These are phyloP conservation scores for Paratrypauchen microcephalus DNA, from an alignment of 2,797 vertebrate genomes.

Conservation along the genomic window DNA sequence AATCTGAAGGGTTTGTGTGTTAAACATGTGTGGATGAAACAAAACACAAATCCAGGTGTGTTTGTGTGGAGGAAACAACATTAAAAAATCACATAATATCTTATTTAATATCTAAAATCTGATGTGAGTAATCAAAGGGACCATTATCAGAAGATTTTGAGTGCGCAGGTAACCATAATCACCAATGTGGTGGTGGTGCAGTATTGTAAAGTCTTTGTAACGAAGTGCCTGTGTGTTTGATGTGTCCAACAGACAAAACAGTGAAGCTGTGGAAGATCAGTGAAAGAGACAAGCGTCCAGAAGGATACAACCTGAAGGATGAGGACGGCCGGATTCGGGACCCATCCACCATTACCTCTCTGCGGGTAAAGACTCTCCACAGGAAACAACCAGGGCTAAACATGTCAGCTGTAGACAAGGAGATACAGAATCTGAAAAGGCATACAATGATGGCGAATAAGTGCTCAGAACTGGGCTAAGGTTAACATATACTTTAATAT, in stretches of 20 bases:
- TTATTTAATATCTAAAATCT: too few species aligned
- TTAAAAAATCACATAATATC: too few species aligned
- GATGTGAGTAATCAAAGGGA: too few species aligned
- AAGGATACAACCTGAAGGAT: slow-evolving; percentile 98
- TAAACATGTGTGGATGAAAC: too few species aligned
- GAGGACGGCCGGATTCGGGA: slow-evolving; percentile 94
- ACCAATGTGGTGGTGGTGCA: not conserved
- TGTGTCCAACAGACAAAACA: slow-evolving; percentile 82
- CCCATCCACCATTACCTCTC: slow-evolving; percentile 91
- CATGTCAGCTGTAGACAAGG: not conserved
- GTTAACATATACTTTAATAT: too few species aligned
- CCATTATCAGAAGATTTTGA: too few species aligned
- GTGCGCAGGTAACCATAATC: too few species aligned
- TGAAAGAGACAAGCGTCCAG: slow-evolving; percentile 93
- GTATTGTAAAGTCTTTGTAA: slow-evolving; percentile 4
- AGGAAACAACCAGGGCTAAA: slow-evolving; percentile 3
- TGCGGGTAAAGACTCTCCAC: slow-evolving; percentile 80
- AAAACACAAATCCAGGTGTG: too few species aligned
- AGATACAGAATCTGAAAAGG: not conserved
- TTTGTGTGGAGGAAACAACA: too few species aligned
- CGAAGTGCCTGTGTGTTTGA: slow-evolving; percentile 45
- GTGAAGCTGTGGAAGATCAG: slow-evolving; percentile 99
- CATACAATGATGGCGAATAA: not conserved
- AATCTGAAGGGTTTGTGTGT: too few species aligned
- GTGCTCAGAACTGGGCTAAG: not conserved